Evolutionary conservation across 2,113 vertebrate genomes (phyloP), one percentile per base, ranked within the genome.

Genomic region (Sebastes schlegelii): DNA sequence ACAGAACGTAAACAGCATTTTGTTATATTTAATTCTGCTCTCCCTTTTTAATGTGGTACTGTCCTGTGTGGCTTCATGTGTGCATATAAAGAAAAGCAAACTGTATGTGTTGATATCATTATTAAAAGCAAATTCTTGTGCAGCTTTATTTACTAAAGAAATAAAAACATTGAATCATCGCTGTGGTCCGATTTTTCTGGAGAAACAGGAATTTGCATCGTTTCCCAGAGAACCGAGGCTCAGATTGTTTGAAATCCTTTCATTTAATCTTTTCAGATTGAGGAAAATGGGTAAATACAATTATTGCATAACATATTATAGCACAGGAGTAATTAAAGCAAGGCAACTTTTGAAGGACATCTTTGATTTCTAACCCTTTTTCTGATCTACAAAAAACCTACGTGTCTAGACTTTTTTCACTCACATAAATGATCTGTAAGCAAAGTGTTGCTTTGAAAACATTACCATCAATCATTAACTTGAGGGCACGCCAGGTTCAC

Each of bases 101-200:
- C 54, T 68, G 21, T 77, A 63, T 19, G 34, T 73, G 66, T 65
- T 26, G 21, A 65, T 51, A 57, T 65, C 4, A 48, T 13, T 34
- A 66, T 70, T 10, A 43, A 69, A 84, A 48, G 8, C 12, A 71
- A 4, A 6, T 62, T 57, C 8, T 52, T 71, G 79, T 70, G 12
- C 46, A 63, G 63, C 55, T 1, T 73, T 76, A 79, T 81, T 85
- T 83, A 83, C n/a, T 48, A 74, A 82, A 79, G 8, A 63, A 74
- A 43, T 46, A 69, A 87, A 88, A 76, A 19, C 16, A 42, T 8
- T 51, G 0, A 8, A 40, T 6, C 19, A 67, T 54, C 17, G 2
- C 43, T 69, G 14, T 57, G 4, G 6, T 64, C 21, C 2, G 9
- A 11, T 42, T 86, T 62, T 61, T 57, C 21, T n/a, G n/a, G 17